Evolutionary conservation across 2,797 vertebrate genomes (phyloP).

Genomic region (Leptoclinus maculatus): DNA sequence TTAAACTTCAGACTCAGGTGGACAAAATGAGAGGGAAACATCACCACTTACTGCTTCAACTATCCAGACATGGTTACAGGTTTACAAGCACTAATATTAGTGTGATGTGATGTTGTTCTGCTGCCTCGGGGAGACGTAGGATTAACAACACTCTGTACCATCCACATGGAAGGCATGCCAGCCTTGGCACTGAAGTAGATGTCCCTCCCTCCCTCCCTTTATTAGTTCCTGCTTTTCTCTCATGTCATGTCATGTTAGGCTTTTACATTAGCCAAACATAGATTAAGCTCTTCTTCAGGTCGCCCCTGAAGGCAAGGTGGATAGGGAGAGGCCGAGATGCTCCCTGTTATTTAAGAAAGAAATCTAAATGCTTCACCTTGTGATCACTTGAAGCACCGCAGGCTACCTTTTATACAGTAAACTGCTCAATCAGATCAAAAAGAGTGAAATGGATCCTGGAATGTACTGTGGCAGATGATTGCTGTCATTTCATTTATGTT

Average conservation of each 20-base stretch:
- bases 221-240: conserved; percentile 16
- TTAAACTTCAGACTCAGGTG: not conserved
- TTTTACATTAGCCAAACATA: conserved; percentile 12
- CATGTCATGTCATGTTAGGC: conserved; percentile 60
- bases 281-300: conserved; percentile 24
- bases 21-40: not conserved
- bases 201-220: conserved; percentile 6
- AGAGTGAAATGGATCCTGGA: not conserved
- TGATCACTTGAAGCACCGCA: not conserved
- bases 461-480: not conserved
- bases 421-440: not conserved
- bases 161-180: conserved; percentile 45
- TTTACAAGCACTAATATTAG: conserved; percentile 5
- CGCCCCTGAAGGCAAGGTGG: conserved; percentile 62
- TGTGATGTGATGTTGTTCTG: conserved; percentile 13
- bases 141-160: conserved; percentile 9
- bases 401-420: not conserved
- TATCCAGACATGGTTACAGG: not conserved
- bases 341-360: not conserved
- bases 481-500: not conserved
- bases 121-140: conserved; percentile 28
- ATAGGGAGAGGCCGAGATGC: conserved; percentile 15
- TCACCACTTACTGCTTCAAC: not conserved
- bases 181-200: conserved; percentile 38
- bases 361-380: not conserved